A percentile compares a stretch with the other conserved stretches of the same genome.
Evolutionary conservation across 2,888 invertebrate genomes (phyloP).

Genomic region (Gisinianus flammeolus): DNA sequence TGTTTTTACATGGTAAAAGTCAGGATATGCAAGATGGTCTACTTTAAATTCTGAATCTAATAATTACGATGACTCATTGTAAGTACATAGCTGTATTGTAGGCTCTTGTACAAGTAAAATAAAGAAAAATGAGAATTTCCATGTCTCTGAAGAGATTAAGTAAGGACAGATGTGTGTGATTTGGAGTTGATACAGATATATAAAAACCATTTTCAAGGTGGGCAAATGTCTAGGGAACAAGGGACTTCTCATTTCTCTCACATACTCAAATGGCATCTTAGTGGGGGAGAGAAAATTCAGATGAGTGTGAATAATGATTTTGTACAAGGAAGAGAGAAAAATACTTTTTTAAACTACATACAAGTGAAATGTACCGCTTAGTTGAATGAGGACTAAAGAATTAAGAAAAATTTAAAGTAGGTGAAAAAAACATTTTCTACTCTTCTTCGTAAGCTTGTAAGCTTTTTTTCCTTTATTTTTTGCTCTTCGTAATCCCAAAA

Average conservation of each 20-base stretch:
- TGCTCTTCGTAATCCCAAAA: not conserved
- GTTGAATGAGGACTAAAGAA: not conserved
- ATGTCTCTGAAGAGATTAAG: slow-evolving; percentile 11
- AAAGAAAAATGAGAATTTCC: too few relatives aligned
- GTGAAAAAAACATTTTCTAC: slow-evolving; percentile 27
- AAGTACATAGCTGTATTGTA: too few relatives aligned
- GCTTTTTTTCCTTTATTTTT: not conserved
- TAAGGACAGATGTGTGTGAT: slow-evolving; percentile 11
- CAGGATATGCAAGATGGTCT: too few relatives aligned
- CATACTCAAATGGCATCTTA: not conserved
- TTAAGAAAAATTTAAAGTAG: slow-evolving; percentile 19
- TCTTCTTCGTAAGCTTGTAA: not conserved
- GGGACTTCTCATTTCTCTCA: too few relatives aligned
- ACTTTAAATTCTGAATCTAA: too few relatives aligned
- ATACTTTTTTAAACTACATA: not conserved
- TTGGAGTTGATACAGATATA: not conserved
- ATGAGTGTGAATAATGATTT: not conserved
- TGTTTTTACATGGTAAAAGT: too few relatives aligned
- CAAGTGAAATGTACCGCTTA: not conserved
- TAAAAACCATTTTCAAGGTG: too few relatives aligned
- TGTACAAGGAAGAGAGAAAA: not conserved
- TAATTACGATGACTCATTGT: too few relatives aligned
- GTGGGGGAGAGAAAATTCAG: not conserved
- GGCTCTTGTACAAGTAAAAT: too few relatives aligned
- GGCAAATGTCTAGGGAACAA: too few relatives aligned